phyloP scores from a whole-genome alignment of 2,797 vertebrate species.

The Pseudomugil gertrudae region DNA sequence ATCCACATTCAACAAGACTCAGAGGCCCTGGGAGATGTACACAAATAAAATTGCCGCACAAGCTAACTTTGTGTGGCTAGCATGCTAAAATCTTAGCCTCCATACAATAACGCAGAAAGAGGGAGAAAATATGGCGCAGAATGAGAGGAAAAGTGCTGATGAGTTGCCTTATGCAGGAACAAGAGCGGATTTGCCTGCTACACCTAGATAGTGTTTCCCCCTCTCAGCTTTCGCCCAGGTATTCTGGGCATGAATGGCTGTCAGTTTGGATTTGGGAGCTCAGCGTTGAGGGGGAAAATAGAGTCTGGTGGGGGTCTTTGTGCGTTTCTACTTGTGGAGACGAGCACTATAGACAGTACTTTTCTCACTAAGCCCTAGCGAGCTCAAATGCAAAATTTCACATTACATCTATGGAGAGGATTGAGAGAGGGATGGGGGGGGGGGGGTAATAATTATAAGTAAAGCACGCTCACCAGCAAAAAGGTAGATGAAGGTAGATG shows the following conservation, averaged over 20 bases:
- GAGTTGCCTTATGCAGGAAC: conserved; percentile 70
- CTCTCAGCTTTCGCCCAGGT: conserved; percentile 79
- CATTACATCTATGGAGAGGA: conserved; percentile 28
- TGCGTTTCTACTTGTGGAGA: conserved; percentile 78
- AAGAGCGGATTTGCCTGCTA: conserved; percentile 83
- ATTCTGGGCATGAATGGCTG: conserved; percentile 84
- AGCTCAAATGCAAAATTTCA: conserved; percentile 45
- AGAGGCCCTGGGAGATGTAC: conserved; percentile 60
- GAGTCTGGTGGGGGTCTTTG: conserved; percentile 81
- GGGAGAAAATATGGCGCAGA: conserved; percentile 46
- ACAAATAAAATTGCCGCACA: conserved; percentile 75
- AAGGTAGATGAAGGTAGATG: conserved; percentile 29
- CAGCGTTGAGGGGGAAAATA: conserved; percentile 76
- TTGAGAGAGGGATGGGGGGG: conserved; percentile 13
- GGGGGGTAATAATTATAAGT: conserved; percentile 44
- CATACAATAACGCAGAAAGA: conserved; percentile 47
- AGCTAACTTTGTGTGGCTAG: conserved; percentile 64
- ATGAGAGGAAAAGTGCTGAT: conserved; percentile 74
- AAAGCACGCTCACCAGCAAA: conserved; percentile 27
- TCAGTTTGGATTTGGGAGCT: conserved; percentile 85
- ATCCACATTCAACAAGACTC: conserved; percentile 67
- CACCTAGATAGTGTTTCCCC: conserved; percentile 79
- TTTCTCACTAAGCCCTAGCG: conserved; percentile 53
- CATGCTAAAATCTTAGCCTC: conserved; percentile 52
- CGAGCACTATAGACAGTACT: conserved; percentile 60